These are phyloP conservation scores for Danio choprae DNA, from an alignment of 2,797 vertebrate genomes.

Conservation along the genomic window DNA sequence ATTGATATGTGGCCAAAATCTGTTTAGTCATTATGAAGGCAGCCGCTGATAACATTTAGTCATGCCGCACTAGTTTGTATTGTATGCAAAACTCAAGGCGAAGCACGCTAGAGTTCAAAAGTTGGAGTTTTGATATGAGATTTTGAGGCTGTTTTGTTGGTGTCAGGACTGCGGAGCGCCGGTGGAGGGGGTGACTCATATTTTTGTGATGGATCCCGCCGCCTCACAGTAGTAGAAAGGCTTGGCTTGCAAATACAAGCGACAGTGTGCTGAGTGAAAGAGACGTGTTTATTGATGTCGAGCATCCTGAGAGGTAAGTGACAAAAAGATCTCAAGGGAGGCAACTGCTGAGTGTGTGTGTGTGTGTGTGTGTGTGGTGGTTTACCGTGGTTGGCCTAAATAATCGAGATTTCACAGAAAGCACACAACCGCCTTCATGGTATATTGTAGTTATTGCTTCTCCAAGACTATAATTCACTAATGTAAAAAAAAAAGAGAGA, in stretches of 20 bases:
- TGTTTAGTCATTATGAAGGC: neutral
- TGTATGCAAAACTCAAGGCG: conserved; percentile 17
- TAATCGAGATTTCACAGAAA: conserved; percentile 9
- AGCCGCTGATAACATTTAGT: conserved; percentile 11
- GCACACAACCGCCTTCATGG: neutral
- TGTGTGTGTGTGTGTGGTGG: neutral
- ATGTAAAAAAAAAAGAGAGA: neutral
- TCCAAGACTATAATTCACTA: neutral
- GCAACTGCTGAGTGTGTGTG: neutral
- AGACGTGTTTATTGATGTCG: conserved; percentile 40
- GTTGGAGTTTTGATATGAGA: neutral
- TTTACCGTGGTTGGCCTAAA: neutral
- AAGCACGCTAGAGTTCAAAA: conserved; percentile 26
- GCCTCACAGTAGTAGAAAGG: conserved; percentile 40
- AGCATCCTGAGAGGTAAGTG: conserved; percentile 37
- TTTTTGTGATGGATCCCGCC: conserved; percentile 46
- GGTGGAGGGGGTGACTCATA: conserved; percentile 1
- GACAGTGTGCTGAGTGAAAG: conserved; percentile 36
- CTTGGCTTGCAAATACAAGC: conserved; percentile 40
- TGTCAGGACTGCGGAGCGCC: conserved; percentile 20
- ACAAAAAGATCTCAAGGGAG: conserved; percentile 43
- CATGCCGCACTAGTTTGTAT: conserved; percentile 7
- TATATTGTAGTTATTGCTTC: neutral
- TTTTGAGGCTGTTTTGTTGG: conserved; percentile 36
- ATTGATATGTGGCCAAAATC: neutral